Conservation (phyloP, 2,113 vertebrate species). For the Tragelaphus imberbis region DNA sequence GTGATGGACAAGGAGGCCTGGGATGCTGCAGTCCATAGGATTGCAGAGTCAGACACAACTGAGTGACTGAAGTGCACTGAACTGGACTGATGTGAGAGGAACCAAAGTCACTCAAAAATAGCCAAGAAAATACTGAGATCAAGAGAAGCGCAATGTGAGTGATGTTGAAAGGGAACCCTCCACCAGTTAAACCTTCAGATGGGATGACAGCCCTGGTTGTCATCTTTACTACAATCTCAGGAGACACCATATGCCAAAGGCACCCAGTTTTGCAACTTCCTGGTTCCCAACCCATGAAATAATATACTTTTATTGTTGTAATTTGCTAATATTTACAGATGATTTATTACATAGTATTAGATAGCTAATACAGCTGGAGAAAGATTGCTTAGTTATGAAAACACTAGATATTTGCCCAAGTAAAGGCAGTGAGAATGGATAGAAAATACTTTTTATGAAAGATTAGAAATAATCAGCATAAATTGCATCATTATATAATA, state of each 20-base stretch:
- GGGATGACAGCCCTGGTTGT: background rate
- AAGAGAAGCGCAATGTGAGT: background rate
- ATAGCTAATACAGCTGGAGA: background rate
- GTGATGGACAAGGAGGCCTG: background rate
- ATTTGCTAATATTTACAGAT: background rate
- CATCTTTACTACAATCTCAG: background rate
- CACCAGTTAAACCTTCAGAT: background rate
- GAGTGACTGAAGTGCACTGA: background rate
- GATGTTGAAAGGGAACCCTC: background rate
- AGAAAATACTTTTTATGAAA: background rate
- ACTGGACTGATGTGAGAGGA: background rate
- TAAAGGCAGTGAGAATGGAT: background rate
- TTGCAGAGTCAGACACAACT: background rate
- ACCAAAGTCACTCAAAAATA: background rate
- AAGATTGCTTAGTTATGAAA: background rate
- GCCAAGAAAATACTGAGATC: background rate
- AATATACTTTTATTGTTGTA: background rate
- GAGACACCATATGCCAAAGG: background rate
- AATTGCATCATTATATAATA: background rate
- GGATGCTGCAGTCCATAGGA: background rate
- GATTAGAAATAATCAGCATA: background rate
- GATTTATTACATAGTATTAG: background rate
- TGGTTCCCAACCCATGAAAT: background rate
- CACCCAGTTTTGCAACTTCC: accelerated
- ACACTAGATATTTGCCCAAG: background rate